Evolutionary conservation across 2,888 invertebrate genomes (phyloP).

Genomic region (Scotopteryx bipunctaria): DNA sequence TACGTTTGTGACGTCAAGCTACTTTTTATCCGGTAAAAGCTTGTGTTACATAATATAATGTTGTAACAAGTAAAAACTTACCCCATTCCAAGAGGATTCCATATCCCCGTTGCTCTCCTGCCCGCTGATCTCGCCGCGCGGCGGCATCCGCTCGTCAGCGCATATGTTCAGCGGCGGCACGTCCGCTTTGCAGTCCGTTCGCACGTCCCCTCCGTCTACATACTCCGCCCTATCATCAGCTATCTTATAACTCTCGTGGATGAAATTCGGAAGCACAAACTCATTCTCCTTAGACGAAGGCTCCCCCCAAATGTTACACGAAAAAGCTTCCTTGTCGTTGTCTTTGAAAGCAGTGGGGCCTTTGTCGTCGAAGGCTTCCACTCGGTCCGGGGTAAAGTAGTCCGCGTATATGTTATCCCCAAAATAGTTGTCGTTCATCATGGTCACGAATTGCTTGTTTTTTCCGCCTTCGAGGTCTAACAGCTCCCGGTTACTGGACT

Average conservation of each 20-base stretch:
- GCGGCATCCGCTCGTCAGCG: constrained; percentile 94
- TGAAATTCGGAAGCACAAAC: constrained; percentile 74
- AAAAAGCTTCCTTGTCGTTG: constrained; percentile 39
- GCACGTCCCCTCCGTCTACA: constrained; percentile 53
- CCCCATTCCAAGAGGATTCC: constrained; percentile 90
- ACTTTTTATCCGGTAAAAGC: too few relatives aligned
- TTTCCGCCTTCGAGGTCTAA: constrained; percentile 70
- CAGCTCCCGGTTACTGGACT: constrained; percentile 68
- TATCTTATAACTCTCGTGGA: constrained; percentile 76
- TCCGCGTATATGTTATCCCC: constrained; percentile 78
- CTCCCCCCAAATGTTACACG: constrained; percentile 65
- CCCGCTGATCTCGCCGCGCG: constrained; percentile 92
- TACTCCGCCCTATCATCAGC: constrained; percentile 67
- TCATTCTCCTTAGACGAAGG: constrained; percentile 70
- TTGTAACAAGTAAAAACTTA: too few relatives aligned
- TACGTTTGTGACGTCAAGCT: too few relatives aligned
- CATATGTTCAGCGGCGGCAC: constrained; percentile 86
- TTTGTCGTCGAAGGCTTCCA: constrained; percentile 66
- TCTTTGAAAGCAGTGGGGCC: constrained; percentile 61
- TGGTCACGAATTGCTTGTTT: constrained; percentile 74
- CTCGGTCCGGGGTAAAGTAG: constrained; percentile 73
- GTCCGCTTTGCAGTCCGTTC: constrained; percentile 66
- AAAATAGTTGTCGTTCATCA: constrained; percentile 79
- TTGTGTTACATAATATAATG: too few relatives aligned
- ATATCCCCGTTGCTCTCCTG: constrained; percentile 93